A percentile compares a stretch with the other conserved stretches of the same genome.
Evolutionary conservation across 2,113 vertebrate species (phyloP).

Genomic region (Penelope pileata): DNA sequence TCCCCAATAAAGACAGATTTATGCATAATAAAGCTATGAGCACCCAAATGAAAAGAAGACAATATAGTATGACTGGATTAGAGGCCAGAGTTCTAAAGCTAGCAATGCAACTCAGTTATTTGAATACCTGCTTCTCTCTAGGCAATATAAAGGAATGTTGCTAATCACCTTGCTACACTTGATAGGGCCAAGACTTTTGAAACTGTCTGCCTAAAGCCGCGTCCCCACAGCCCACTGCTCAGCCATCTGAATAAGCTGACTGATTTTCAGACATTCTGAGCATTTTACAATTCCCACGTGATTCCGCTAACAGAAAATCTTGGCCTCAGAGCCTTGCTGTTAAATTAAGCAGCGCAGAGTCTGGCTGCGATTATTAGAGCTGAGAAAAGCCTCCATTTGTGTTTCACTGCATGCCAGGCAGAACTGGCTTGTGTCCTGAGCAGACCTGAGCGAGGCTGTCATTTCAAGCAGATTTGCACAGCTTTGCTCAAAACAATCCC

Average conservation of each 20-base stretch:
- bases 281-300: conserved; percentile 58
- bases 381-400: conserved; percentile 46
- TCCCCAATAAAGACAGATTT: background rate
- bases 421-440: background rate
- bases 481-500: background rate
- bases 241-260: conserved; percentile 50
- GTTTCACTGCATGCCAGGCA: conserved; percentile 14
- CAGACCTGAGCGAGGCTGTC: conserved; percentile 25
- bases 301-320: conserved; percentile 49
- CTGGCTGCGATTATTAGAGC: conserved; percentile 50
- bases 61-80: background rate
- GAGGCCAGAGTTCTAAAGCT: background rate
- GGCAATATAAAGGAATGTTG: background rate
- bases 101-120: background rate
- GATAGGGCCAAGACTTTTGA: background rate
- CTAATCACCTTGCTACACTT: background rate
- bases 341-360: conserved; percentile 55
- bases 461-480: conserved; percentile 6
- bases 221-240: background rate
- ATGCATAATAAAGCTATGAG: background rate
- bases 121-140: background rate
- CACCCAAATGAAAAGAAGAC: background rate
- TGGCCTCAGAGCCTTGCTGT: conserved; percentile 23
- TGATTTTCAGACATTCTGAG: conserved; percentile 63
- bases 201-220: background rate